These are phyloP conservation scores for Luperina testacea DNA, from an alignment of 2,888 invertebrate genomes.

Conservation along the genomic window DNA sequence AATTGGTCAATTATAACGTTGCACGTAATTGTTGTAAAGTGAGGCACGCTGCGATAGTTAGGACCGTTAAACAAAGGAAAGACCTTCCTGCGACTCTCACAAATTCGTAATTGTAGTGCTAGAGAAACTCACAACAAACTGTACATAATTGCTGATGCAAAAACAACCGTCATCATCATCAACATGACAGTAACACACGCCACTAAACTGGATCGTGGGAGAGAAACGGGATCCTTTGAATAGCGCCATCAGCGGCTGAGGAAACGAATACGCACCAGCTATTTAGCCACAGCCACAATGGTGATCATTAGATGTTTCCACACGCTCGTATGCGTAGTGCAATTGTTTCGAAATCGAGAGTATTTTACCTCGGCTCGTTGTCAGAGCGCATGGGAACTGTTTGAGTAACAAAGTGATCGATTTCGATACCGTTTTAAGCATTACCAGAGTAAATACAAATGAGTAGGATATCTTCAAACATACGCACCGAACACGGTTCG, in stretches of 20 bases:
- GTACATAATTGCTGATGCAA: constrained; percentile 89
- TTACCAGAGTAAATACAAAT: constrained; percentile 12
- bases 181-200: constrained; percentile 86
- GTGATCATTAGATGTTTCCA: constrained; percentile 87
- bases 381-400: constrained; percentile 65
- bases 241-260: constrained; percentile 80
- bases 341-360: constrained; percentile 89
- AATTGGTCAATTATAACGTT: constrained; percentile 81
- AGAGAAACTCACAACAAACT: constrained; percentile 87
- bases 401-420: constrained; percentile 65
- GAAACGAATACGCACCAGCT: constrained; percentile 81
- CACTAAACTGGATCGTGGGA: constrained; percentile 88
- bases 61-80: constrained; percentile 82
- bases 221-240: constrained; percentile 87
- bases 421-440: constrained; percentile 61
- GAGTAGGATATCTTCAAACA: no score
- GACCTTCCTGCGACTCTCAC: constrained; percentile 83
- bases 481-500: no score
- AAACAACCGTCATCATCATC: constrained; percentile 86
- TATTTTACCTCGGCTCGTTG: constrained; percentile 70
- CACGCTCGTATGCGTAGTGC: constrained; percentile 83
- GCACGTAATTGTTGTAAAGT: constrained; percentile 76
- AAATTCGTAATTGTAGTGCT: constrained; percentile 86
- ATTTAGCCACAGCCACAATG: constrained; percentile 80
- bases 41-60: constrained; percentile 79